Conservation (phyloP, 2,797 vertebrate species). For the Pelochelys cantorii region DNA sequence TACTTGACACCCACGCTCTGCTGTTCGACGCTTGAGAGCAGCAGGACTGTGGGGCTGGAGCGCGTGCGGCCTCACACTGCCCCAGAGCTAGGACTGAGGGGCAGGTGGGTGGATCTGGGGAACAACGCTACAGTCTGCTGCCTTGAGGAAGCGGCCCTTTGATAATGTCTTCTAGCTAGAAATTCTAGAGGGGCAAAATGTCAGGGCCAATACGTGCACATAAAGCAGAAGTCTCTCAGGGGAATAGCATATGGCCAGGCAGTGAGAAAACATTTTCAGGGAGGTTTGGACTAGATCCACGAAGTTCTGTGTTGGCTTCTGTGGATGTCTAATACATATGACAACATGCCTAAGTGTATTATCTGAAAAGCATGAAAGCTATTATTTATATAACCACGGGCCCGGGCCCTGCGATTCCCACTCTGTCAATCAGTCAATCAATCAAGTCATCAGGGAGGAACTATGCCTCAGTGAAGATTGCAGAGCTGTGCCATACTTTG, state of each 20-base stretch:
- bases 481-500: neutral
- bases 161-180: neutral
- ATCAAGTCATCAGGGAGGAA: neutral
- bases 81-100: neutral
- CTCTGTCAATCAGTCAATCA: neutral
- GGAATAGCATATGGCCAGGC: neutral
- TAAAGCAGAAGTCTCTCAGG: neutral
- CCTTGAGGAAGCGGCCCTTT: neutral
- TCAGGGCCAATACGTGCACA: neutral
- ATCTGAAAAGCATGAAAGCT: neutral
- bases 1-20: neutral
- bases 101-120: accelerated
- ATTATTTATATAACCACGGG: neutral
- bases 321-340: neutral
- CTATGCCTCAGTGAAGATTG: accelerated
- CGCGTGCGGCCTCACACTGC: slow-evolving; percentile 1
- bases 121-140: too few relatives aligned
- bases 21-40: neutral
- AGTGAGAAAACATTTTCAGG: neutral
- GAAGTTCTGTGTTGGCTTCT: accelerated
- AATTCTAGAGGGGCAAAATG: neutral
- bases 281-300: neutral
- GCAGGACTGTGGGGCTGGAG: neutral
- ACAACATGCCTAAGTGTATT: neutral
- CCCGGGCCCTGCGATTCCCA: neutral